These are phyloP conservation scores for Verasper variegatus DNA, from an alignment of 2,113 vertebrate genomes.

Conservation along the genomic window DNA sequence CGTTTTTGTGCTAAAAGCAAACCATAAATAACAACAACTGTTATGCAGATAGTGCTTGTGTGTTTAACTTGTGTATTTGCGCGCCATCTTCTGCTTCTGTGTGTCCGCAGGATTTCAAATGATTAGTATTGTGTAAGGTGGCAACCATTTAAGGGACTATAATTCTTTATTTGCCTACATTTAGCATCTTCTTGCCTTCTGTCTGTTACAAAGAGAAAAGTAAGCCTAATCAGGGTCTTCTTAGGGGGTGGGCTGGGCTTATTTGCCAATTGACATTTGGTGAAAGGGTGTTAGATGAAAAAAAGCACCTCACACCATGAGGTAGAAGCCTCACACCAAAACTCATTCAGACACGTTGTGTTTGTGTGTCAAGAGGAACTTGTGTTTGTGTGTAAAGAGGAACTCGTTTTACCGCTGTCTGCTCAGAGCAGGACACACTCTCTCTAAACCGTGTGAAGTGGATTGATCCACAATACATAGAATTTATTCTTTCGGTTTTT, in stretches of 20 bases:
- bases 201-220: conserved; percentile 53
- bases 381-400: conserved; percentile 64
- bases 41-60: conserved; percentile 20
- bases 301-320: conserved; percentile 74
- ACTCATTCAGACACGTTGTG: conserved; percentile 68
- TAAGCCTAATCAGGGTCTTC: conserved; percentile 50
- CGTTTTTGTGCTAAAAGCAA: conserved; percentile 45
- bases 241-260: conserved; percentile 52
- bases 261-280: conserved; percentile 75
- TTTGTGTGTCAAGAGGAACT: conserved; percentile 67
- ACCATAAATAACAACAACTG: conserved; percentile 46
- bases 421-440: conserved; percentile 15
- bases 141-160: conserved; percentile 54
- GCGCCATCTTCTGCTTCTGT: conserved; percentile 24
- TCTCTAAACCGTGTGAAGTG: conserved; percentile 39
- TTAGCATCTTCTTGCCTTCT: conserved; percentile 66
- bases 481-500: background rate
- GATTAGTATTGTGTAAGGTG: conserved; percentile 29
- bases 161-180: conserved; percentile 73
- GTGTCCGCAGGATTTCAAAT: conserved; percentile 40
- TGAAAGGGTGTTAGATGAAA: conserved; percentile 72
- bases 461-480: conserved; percentile 1
- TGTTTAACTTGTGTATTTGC: conserved; percentile 25
- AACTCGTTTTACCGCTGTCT: conserved; percentile 53
- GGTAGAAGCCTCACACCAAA: conserved; percentile 63